Evolutionary conservation across 1,140 invertebrate genomes (phyloP).

Genomic region (Micrasema minimum): DNA sequence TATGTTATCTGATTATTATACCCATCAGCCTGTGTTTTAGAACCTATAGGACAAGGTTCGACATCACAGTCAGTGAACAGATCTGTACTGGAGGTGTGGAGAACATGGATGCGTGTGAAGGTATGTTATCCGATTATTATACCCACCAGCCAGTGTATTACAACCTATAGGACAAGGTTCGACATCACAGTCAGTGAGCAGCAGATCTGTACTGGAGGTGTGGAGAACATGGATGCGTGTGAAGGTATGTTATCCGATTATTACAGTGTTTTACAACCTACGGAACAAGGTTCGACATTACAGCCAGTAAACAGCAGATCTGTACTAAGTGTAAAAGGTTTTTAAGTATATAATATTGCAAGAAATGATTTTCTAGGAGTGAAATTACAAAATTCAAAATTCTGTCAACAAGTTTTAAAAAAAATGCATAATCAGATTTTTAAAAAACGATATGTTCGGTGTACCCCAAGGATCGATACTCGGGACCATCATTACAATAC

Average conservation of each 20-base stretch:
- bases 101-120: slow-evolving; percentile 61
- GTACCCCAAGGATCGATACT: no score
- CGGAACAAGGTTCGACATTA: slow-evolving; percentile 56
- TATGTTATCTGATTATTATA: slow-evolving; percentile 55
- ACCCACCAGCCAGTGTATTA: slow-evolving; percentile 57
- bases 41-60: slow-evolving; percentile 59
- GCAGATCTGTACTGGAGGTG: slow-evolving; percentile 67
- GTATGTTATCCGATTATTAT: slow-evolving; percentile 56
- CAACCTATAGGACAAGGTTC: slow-evolving; percentile 59
- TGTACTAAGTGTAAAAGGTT: no score
- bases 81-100: slow-evolving; percentile 65
- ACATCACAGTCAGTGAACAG: slow-evolving; percentile 60
- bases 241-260: slow-evolving; percentile 55
- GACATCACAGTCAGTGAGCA: slow-evolving; percentile 58
- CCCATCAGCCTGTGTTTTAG: slow-evolving; percentile 58
- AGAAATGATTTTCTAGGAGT: no score
- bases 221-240: slow-evolving; percentile 60
- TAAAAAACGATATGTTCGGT: no score
- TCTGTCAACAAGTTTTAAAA: no score
- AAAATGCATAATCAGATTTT: no score
- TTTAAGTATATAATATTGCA: no score
- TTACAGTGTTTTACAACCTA: slow-evolving; percentile 61
- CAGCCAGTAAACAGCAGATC: slow-evolving; percentile 62
- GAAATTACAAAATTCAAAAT: no score
- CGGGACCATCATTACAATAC: no score